A percentile compares a stretch with the other conserved stretches of the same genome.
Evolutionary conservation across 2,888 invertebrate species (phyloP).

Genomic region (Cryptocephalus moraei): DNA sequence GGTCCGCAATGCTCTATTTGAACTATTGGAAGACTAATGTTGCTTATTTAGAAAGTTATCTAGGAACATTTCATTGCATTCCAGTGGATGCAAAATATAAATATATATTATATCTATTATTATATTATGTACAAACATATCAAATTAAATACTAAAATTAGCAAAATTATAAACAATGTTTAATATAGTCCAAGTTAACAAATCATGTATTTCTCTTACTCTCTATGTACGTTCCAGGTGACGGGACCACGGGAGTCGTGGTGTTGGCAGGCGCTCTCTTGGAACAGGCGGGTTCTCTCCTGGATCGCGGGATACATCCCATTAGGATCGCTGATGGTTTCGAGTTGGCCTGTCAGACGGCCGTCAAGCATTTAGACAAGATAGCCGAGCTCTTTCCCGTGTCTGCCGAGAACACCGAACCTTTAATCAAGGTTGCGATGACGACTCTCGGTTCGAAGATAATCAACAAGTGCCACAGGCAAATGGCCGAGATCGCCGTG

Average conservation of each 20-base stretch:
- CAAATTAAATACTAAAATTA: too few relatives aligned
- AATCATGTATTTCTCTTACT: too few relatives aligned
- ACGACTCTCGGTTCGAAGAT: conserved; percentile 98
- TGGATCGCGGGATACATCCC: conserved; percentile 97
- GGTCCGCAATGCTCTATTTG: too few relatives aligned
- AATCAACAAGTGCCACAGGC: conserved; percentile 90
- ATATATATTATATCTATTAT: too few relatives aligned
- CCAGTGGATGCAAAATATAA: too few relatives aligned
- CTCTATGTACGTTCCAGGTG: conserved; percentile 47
- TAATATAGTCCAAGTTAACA: too few relatives aligned
- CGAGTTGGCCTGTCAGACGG: conserved; percentile 88
- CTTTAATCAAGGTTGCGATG: conserved; percentile 90
- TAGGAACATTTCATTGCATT: too few relatives aligned
- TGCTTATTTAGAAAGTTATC: too few relatives aligned
- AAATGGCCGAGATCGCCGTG: conserved; percentile 99
- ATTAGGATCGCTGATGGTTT: conserved; percentile 98
- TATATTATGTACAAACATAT: too few relatives aligned
- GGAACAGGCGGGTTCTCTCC: conserved; percentile 84
- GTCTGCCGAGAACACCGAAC: conserved; percentile 71
- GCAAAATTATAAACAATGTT: too few relatives aligned
- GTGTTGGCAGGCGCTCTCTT: conserved; percentile 76
- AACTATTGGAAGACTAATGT: too few relatives aligned
- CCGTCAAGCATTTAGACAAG: conserved; percentile 73
- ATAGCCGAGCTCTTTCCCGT: conserved; percentile 88
- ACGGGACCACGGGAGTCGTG: conserved; percentile 98